phyloP scores from a whole-genome alignment of 2,888 invertebrate genomes.

The Drosophila subsilvestris region DNA sequence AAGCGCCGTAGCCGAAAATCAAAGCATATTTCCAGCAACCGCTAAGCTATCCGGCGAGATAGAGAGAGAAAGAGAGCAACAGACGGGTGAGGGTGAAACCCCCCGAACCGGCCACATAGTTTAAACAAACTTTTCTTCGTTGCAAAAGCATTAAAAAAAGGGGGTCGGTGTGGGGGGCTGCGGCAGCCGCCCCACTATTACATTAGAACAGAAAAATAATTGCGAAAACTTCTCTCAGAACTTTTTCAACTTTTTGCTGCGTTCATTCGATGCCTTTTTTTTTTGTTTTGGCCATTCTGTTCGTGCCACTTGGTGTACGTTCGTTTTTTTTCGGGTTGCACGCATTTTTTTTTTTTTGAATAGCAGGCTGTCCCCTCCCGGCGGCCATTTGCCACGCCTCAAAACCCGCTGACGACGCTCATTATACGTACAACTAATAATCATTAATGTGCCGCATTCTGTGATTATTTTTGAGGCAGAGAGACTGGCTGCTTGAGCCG shows the following conservation, averaged over 20 bases:
- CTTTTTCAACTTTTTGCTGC: conserved; percentile 67
- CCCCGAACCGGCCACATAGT: conserved; percentile 63
- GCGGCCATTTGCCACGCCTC: conserved; percentile 44
- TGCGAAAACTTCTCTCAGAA: conserved; percentile 72
- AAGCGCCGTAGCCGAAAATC: conserved; percentile 60
- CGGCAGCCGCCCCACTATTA: conserved; percentile 59
- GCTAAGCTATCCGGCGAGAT: conserved; percentile 62
- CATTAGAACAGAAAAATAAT: conserved; percentile 78
- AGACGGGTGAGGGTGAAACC: background rate
- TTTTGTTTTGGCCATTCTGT: conserved; percentile 9
- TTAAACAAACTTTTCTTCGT: conserved; percentile 73
- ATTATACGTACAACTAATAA: conserved; percentile 78
- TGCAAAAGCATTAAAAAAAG: conserved; percentile 45
- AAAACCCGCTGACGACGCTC: conserved; percentile 63
- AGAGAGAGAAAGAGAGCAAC: conserved; percentile 6
- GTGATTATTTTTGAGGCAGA: conserved; percentile 19
- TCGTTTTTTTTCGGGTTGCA: conserved; percentile 36
- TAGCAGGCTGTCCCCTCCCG: conserved; percentile 41
- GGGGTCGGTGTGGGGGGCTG: background rate
- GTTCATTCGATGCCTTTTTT: conserved; percentile 27
- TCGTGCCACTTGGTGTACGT: conserved; percentile 26
- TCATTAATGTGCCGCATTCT: conserved; percentile 62
- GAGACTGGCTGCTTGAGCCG: conserved; percentile 34
- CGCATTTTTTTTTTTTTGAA: conserved; percentile 62
- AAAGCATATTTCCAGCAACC: conserved; percentile 75